Evolutionary conservation across 1,140 invertebrate genomes (phyloP), one percentile per base, ranked within the genome.

Genomic region (Pemphigus obesinymphae): DNA sequence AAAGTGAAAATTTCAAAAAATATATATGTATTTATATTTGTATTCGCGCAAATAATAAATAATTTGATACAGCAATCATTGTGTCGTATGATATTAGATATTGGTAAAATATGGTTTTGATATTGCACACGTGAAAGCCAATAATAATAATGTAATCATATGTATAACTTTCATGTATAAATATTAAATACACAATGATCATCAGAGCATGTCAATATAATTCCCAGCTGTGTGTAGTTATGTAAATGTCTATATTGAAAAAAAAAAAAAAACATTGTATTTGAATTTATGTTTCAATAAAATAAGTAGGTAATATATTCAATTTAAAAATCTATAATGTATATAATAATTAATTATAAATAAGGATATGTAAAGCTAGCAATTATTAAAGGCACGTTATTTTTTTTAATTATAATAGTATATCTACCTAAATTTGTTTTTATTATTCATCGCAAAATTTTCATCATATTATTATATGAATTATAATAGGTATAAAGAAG

Each of bases 1-100:
- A 72, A 72, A 72, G 68, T 72, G 68, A 72, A 72, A 72, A 72
- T 29, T 72, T n/a, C n/a, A n/a, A n/a, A n/a, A n/a, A n/a, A n/a
- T n/a, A n/a, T 58, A 29, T 26, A 26, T 13, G 26, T 8, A 26
- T 13, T 3, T 29, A 23, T 48, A 20, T 70, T 43, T 45, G 10
- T 72, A 72, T 29, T 48, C 7, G 48, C n/a, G n/a, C n/a, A n/a
- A n/a, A n/a, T n/a, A n/a, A n/a, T n/a, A 48, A 45, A 8, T 72
- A 72, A 48, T 72, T 45, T 43, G 23, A 68, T 68, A 58, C 29
- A 10, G 63, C 40, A 45, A 70, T 70, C 17, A 68, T 68, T 68
- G 34, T 68, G 8, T 37, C 20, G 63, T 40, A 26, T 55, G 17
- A 53, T 23, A 53, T n/a, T 53, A 53, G 1, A 29, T 26, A 72